Conservation (phyloP, 2,797 vertebrate genomes). For the Sebastes diploproa region DNA sequence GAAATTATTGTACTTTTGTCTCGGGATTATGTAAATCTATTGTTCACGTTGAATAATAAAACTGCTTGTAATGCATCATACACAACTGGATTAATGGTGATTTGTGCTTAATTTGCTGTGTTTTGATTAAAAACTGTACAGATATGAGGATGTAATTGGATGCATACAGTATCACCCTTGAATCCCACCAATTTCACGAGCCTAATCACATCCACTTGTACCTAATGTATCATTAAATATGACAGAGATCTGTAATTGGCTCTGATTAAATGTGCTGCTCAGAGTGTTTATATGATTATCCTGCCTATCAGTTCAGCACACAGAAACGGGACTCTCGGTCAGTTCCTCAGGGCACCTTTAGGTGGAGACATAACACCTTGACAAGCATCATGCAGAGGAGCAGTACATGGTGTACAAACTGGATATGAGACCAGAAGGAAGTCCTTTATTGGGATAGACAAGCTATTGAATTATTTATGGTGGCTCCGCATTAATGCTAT, state of each 20-base stretch:
- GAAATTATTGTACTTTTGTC: constrained; percentile 11
- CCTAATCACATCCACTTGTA: constrained; percentile 56
- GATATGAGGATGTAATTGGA: constrained; percentile 27
- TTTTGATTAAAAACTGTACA: constrained; percentile 21
- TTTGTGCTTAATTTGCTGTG: constrained; percentile 6
- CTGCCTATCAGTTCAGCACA: constrained; percentile 63
- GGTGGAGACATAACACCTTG: constrained; percentile 81
- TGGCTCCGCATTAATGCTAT: constrained; percentile 55
- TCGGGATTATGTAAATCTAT: constrained; percentile 25
- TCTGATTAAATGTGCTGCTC: constrained; percentile 67
- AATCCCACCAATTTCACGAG: constrained; percentile 46
- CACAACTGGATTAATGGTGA: constrained; percentile 7
- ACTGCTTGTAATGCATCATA: not conserved
- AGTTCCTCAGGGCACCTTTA: constrained; percentile 74
- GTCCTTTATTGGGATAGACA: constrained; percentile 60
- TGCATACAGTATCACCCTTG: constrained; percentile 8
- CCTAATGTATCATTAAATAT: constrained; percentile 63
- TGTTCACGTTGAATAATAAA: constrained; percentile 48
- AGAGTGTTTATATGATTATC: constrained; percentile 69
- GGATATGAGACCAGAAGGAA: constrained; percentile 38
- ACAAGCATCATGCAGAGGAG: constrained; percentile 30
- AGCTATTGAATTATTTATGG: constrained; percentile 66
- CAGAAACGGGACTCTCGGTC: not conserved
- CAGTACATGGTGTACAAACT: constrained; percentile 49
- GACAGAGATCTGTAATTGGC: constrained; percentile 67